Percentiles rank a stretch among this genome's conserved stretches.
Evolutionary conservation across 2,888 invertebrate genomes (phyloP).

Genomic region (Neocrepidodera transversa): DNA sequence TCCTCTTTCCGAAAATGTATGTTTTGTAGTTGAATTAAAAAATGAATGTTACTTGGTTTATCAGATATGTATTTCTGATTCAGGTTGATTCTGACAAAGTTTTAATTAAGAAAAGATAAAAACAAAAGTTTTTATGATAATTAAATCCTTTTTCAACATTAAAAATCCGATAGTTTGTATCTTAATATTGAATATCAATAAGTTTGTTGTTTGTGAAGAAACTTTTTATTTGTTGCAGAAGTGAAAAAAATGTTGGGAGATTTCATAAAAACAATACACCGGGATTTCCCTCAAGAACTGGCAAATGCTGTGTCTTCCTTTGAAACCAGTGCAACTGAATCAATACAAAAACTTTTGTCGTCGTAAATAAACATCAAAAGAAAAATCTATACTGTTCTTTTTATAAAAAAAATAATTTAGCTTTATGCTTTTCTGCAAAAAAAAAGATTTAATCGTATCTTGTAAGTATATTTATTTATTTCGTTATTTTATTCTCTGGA

Average conservation of each 20-base stretch:
- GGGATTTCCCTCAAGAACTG: slow-evolving; percentile 67
- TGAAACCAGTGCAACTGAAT: slow-evolving; percentile 56
- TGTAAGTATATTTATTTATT: slow-evolving; percentile 21
- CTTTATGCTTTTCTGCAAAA: not conserved
- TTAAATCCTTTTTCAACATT: too few relatives aligned
- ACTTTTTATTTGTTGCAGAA: slow-evolving; percentile 58
- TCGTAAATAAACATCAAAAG: slow-evolving; percentile 14
- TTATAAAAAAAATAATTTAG: not conserved
- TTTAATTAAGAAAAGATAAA: too few relatives aligned
- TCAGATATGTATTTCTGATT: too few relatives aligned
- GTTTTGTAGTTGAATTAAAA: too few relatives aligned
- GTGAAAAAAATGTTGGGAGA: slow-evolving; percentile 61
- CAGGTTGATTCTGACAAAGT: too few relatives aligned
- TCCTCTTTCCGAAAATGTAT: too few relatives aligned
- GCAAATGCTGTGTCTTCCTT: slow-evolving; percentile 59
- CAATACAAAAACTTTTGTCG: slow-evolving; percentile 45
- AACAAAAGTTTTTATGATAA: too few relatives aligned
- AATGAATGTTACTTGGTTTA: too few relatives aligned
- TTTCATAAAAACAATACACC: slow-evolving; percentile 65
- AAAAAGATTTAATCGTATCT: slow-evolving; percentile 9
- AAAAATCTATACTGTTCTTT: slow-evolving; percentile 1
- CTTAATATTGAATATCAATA: too few relatives aligned
- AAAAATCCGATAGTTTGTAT: too few relatives aligned
- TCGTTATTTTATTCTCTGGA: slow-evolving; percentile 5
- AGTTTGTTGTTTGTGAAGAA: too few relatives aligned